Base-by-base conservation (phyloP, 2,888 invertebrate genomes). In the Polia nebulosa region DNA sequence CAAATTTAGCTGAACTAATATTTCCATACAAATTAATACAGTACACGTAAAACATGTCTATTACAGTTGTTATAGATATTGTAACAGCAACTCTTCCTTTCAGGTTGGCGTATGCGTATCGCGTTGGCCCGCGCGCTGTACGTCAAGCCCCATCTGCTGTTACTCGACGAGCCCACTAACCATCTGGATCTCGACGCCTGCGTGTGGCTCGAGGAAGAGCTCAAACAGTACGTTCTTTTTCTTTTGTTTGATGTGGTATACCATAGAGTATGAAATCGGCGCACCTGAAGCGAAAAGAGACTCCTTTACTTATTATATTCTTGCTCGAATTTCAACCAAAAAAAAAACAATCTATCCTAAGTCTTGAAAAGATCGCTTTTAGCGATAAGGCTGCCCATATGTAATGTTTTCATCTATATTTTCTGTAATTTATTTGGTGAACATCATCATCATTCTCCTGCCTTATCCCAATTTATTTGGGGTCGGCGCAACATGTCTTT, bases 151-250 rank as follows among this genome's bases (percentile, higher is more conserved):
- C 99, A 99, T 89, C 95, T 99, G 69, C 95, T 99, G 80, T 96
- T 99, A 85, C 96, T 99, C 44, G 99, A 99, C 92, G 99, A 99
- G 95, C 99, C 99, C 5, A 99, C 99, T 15, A 99, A 99, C 95
- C 99, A 99, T 93, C 97, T 99, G 78, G 99, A 99, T 96, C 96
- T 99, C 83, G 99, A 99, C 90, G 99, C 99, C 67, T 99, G 99
- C 91, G 99, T 99, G 53, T 99, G 99, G 99, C 97, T 99, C 66
- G 99, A 99, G 93, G 99, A 99, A 91, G 99, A 99, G 94, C 96
- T 99, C 51, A 99, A 99, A 95, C 97, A 97, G 96, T 98, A 89
- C 93, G 96, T 90, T 62, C 39, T 17, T 34, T 22, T 29, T 2
- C 1, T 6, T 22, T 29, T 25, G 8, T 22, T 25, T 13, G 15